Evolutionary conservation across 2,797 vertebrate genomes (phyloP), one percentile per base, ranked within the genome.

Genomic region (Phalanger gymnotis): DNA sequence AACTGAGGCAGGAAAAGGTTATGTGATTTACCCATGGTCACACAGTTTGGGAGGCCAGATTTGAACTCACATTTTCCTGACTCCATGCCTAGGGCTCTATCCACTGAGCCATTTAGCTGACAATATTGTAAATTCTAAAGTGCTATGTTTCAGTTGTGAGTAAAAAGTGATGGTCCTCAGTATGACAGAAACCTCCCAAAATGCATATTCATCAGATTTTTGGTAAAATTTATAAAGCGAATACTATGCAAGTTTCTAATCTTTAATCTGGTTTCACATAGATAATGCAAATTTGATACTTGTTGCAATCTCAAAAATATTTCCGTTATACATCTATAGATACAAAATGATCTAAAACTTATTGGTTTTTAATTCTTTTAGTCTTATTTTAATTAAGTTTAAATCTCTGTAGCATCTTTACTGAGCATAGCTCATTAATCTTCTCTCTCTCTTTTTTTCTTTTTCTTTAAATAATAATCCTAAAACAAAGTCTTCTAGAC

Each of bases 401-500:
- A 92, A 31, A 54, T 87, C 90, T 54, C 14, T 28, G 66, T 0
- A 90, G 27, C 19, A 25, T 34, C 51, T 90, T 27, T 90, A 52
- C 3, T 30, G 12, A 6, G 0, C 0, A 0, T 25, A 61, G 93
- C 81, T 55, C 34, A 57, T n/a, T 40, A 25, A 2, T 22, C 25
- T 81, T 92, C 56, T 40, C 34, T 73, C n/a, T 7, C 3, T 81
- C 25, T 66, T 73, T 5, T 66, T 90, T 61, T 57, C 40, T 61
- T 93, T 93, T 58, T 5, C 30, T 95, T n/a, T 81, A 28, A 91
- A n/a, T 94, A 28, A 52, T 0, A 96, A 12, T 87, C 25, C 40
- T 87, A 87, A 87, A 91, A 93, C 95, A 93, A 52, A 90, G 31
- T 13, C 57, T 25, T 94, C 34, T n/a, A 25, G 95, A 95, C 93